Base-by-base conservation (phyloP, 2,113 vertebrate genomes). In the Anhinga rufa region DNA sequence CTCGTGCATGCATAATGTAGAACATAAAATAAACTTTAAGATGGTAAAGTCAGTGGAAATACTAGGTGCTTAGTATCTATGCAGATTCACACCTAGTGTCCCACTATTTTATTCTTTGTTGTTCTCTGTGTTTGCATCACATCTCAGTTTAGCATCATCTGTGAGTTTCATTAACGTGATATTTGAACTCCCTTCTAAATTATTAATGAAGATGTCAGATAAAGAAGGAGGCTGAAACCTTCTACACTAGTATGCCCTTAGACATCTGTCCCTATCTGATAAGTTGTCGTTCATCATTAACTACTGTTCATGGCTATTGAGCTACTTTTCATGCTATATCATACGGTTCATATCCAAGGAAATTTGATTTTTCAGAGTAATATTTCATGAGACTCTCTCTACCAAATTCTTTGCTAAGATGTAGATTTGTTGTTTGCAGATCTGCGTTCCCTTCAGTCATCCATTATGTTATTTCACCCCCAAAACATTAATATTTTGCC, bases 281-380 rank as follows among this genome's bases (percentile, higher is more conserved):
- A 91, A 94, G 44, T 92, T 96, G 96, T 93, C 89, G 20, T 92
- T 97, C 84, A 94, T 96, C 88, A 97, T 97, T 97, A 97, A 81
- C 80, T 94, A 57, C 82, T 96, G 60, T 95, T 97, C 96, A 97
- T 95, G 96, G 94, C 71, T 92, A 94, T 95, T 94, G 92, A 97
- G 74, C 61, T 93, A 64, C 62, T 94, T 94, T 97, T 96, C 95
- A 97, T 95, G 94, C 96, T 83, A 1, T 79, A 95, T 97, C 92
- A 94, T 81, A 93, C 0, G 64, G 87, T 93, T 97, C 0, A 2
- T 92, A 97, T 78, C 92, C 93, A 97, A 95, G 95, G 90, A 93
- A 97, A 97, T 97, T 81, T 22, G 20, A 97, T 97, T 97, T 97
- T 96, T 93, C 96, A 88, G 79, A 95, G 69, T 89, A 93, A 66